Conservation (phyloP, 2,113 vertebrate species). For the Willisornis vidua region DNA sequence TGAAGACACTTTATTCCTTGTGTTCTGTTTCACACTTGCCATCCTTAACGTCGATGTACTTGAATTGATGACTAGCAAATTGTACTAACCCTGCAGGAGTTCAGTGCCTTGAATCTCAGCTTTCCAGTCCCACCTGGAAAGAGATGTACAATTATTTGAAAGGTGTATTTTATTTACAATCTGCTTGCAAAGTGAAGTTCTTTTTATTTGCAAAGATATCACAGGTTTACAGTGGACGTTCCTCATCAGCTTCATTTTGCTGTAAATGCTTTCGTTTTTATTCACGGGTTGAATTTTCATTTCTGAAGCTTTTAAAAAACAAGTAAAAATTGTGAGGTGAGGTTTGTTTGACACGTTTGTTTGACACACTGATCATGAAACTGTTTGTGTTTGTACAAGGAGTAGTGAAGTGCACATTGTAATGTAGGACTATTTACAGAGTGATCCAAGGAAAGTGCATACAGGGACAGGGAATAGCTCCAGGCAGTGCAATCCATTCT, state of each 20-base stretch:
- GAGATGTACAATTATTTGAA: constrained; percentile 69
- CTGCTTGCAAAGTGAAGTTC: constrained; percentile 43
- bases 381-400: background rate
- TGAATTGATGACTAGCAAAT: constrained; percentile 65
- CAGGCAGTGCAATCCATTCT: background rate
- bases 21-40: constrained; percentile 32
- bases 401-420: background rate
- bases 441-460: background rate
- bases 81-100: constrained; percentile 76
- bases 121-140: constrained; percentile 76
- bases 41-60: constrained; percentile 61
- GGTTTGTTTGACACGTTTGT: background rate
- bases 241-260: constrained; percentile 53
- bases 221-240: constrained; percentile 40
- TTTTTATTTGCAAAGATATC: constrained; percentile 50
- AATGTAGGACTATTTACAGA: background rate
- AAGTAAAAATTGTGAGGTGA: background rate
- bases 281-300: background rate
- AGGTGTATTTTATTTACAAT: constrained; percentile 70
- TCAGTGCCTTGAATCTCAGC: constrained; percentile 89
- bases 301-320: background rate
- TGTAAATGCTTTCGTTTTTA: constrained; percentile 76
- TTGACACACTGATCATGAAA: background rate
- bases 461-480: background rate
- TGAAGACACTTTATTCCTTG: constrained; percentile 70